Conservation (phyloP, 1,140 invertebrate genomes). For the Linepithema humile region DNA sequence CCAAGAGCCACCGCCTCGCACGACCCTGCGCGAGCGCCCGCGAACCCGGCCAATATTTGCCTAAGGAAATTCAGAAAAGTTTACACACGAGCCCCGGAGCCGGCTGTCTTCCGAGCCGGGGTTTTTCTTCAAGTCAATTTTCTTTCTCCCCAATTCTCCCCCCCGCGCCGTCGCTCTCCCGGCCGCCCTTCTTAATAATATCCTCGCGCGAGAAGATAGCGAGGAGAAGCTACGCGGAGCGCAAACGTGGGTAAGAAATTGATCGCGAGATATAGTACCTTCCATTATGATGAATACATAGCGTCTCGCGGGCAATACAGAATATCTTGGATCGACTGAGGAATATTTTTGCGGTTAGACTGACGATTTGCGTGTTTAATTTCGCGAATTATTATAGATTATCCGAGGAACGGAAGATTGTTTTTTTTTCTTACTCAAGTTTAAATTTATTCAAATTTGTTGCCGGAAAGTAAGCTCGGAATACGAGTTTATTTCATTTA, state of each 20-base stretch:
- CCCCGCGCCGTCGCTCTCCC: not conserved
- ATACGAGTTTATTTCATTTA: too few species aligned
- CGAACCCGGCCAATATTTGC: slow-evolving; percentile 81
- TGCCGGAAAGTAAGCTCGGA: too few species aligned
- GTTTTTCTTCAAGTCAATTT: slow-evolving; percentile 80
- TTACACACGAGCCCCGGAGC: slow-evolving; percentile 80
- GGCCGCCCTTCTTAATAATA: slow-evolving; percentile 70
- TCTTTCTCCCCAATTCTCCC: slow-evolving; percentile 54
- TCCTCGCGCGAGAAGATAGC: slow-evolving; percentile 53
- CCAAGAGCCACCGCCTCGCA: slow-evolving; percentile 74
- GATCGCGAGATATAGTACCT: slow-evolving; percentile 54
- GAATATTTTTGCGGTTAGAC: slow-evolving; percentile 1
- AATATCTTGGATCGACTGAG: slow-evolving; percentile 5
- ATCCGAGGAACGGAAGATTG: too few species aligned
- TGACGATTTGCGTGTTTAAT: too few species aligned
- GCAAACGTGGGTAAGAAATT: slow-evolving; percentile 56
- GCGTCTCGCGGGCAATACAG: slow-evolving; percentile 25
- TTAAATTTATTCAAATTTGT: too few species aligned
- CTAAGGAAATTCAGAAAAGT: slow-evolving; percentile 83
- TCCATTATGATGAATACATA: slow-evolving; percentile 41
- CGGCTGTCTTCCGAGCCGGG: slow-evolving; percentile 73
- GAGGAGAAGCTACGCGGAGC: slow-evolving; percentile 37
- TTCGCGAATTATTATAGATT: too few species aligned
- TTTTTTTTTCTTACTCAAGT: not conserved
- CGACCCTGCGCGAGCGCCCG: slow-evolving; percentile 66